phyloP scores from a whole-genome alignment of 2,888 invertebrate species.

The Agrotis exclamationis region DNA sequence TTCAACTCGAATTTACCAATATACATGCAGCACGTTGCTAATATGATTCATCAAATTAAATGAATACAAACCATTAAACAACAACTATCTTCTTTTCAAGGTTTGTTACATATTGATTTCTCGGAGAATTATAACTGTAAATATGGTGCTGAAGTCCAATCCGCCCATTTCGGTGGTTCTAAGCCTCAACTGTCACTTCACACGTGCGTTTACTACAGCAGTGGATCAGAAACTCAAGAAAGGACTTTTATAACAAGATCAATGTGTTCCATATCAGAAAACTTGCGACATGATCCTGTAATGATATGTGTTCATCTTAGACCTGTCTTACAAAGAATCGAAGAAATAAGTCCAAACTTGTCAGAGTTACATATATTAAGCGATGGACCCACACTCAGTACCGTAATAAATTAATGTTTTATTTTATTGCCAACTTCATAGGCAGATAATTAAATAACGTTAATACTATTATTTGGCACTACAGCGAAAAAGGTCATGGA shows the following conservation, averaged over 20 bases:
- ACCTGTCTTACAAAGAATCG: slow-evolving; percentile 35
- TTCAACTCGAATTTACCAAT: slow-evolving; percentile 36
- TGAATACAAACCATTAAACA: slow-evolving; percentile 47
- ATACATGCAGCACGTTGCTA: slow-evolving; percentile 47
- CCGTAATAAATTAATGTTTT: slow-evolving; percentile 48
- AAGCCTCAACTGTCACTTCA: slow-evolving; percentile 53
- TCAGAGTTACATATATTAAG: slow-evolving; percentile 46
- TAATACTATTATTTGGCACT: slow-evolving; percentile 33
- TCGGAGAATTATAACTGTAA: slow-evolving; percentile 57
- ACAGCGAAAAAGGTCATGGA: slow-evolving; percentile 34
- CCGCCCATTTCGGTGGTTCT: slow-evolving; percentile 56
- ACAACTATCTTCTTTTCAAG: slow-evolving; percentile 30
- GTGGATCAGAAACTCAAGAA: slow-evolving; percentile 21
- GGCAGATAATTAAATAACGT: slow-evolving; percentile 23
- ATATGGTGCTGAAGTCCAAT: slow-evolving; percentile 53
- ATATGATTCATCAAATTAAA: slow-evolving; percentile 43
- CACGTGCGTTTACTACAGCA: slow-evolving; percentile 54
- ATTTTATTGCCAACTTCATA: slow-evolving; percentile 34
- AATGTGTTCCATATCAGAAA: slow-evolving; percentile 50
- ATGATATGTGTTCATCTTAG: slow-evolving; percentile 55
- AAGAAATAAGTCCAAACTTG: slow-evolving; percentile 33
- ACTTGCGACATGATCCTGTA: slow-evolving; percentile 57
- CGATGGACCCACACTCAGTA: slow-evolving; percentile 41
- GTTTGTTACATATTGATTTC: slow-evolving; percentile 52
- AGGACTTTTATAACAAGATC: slow-evolving; percentile 25